These are phyloP conservation scores for Pristionchus fissidentatus DNA, from an alignment of 2,888 invertebrate genomes.

Conservation along the genomic window DNA sequence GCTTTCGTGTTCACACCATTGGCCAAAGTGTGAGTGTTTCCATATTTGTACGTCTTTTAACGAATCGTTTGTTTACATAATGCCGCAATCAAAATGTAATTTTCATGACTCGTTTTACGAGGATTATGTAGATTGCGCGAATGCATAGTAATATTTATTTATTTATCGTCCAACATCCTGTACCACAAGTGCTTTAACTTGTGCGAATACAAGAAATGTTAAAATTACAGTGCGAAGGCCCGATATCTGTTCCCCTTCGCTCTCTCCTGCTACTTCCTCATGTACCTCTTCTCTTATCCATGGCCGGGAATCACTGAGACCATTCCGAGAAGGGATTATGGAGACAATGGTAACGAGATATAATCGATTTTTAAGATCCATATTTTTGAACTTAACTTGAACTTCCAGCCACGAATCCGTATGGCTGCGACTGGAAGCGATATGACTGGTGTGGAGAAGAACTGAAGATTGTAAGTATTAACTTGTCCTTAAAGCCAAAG, in stretches of 20 bases:
- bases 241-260: slow-evolving; percentile 27
- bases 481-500: no score
- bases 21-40: neutral
- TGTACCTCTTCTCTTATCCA: slow-evolving; percentile 20
- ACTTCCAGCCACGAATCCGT: neutral
- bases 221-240: slow-evolving; percentile 20
- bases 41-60: no score
- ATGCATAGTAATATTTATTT: no score
- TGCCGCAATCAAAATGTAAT: no score
- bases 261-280: slow-evolving; percentile 23
- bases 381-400: neutral
- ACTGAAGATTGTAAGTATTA: slow-evolving; percentile 3
- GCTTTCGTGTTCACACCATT: slow-evolving; percentile 19
- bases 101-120: no score
- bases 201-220: neutral
- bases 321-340: slow-evolving; percentile 9
- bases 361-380: neutral
- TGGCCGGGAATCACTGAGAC: slow-evolving; percentile 1
- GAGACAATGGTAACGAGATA: neutral
- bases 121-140: no score
- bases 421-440: neutral
- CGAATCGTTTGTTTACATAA: no score
- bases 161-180: no score
- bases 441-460: slow-evolving; percentile 29
- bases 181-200: no score